Conservation (phyloP, 2,113 vertebrate species). For the Vanacampus margaritifer region DNA sequence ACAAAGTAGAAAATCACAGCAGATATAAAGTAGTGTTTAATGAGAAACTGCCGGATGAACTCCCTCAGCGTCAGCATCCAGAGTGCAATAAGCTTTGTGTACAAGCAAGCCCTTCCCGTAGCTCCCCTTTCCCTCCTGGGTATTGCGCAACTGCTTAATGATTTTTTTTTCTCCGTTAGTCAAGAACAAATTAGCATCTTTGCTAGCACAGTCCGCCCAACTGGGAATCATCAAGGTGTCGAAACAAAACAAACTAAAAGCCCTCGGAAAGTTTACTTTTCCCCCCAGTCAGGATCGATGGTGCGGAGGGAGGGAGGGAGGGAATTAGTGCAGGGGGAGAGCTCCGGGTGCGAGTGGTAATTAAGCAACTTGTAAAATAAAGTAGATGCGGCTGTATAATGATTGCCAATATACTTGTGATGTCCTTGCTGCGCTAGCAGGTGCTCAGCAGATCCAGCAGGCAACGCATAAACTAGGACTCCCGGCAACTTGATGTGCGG, state of each 20-base stretch:
- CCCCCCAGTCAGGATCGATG: constrained; percentile 45
- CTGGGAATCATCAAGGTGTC: constrained; percentile 48
- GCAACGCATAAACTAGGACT: constrained; percentile 3
- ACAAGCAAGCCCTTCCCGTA: not conserved
- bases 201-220: constrained; percentile 32
- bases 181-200: constrained; percentile 66
- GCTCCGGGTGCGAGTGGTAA: constrained; percentile 41
- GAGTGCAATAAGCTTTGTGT: constrained; percentile 23
- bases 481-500: not conserved
- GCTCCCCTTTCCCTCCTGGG: constrained; percentile 26
- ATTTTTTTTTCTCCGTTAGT: constrained; percentile 56
- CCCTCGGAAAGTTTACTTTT: constrained; percentile 58
- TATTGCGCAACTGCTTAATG: constrained; percentile 49
- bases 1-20: not conserved
- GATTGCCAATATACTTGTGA: constrained; percentile 51
- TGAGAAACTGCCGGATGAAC: constrained; percentile 25
- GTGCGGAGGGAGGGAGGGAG: constrained; percentile 17
- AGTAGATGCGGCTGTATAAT: constrained; percentile 38
- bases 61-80: constrained; percentile 27
- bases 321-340: not conserved
- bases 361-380: constrained; percentile 56
- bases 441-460: constrained; percentile 15
- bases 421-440: constrained; percentile 42
- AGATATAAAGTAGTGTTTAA: constrained; percentile 29
- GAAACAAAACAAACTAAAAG: constrained; percentile 2